Conservation (phyloP, 2,888 invertebrate genomes). For the Bugulina stolonifera region DNA sequence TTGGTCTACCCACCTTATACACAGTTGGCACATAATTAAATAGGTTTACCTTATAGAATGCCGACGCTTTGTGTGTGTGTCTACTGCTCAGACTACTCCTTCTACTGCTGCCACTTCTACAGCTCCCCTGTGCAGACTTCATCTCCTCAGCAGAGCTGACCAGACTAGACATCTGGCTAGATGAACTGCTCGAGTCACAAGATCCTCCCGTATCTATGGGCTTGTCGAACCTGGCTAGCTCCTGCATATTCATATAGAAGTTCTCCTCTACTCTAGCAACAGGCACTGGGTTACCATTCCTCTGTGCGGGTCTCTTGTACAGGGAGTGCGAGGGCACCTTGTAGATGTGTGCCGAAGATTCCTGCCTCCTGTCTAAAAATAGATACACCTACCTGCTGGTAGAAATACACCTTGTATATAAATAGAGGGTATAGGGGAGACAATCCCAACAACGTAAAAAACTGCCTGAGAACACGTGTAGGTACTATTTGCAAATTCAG, state of each 20-base stretch:
- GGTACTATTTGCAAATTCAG: too few species aligned
- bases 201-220: neutral
- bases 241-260: neutral
- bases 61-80: neutral
- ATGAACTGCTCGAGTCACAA: neutral
- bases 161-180: too few species aligned
- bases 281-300: neutral
- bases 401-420: too few species aligned
- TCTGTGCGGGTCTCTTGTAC: neutral
- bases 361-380: too few species aligned
- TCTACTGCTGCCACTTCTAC: neutral
- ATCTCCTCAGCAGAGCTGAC: neutral
- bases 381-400: too few species aligned
- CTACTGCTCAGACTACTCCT: neutral
- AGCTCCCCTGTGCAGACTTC: neutral
- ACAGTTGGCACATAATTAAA: too few species aligned
- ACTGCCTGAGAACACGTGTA: too few species aligned
- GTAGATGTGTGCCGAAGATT: too few species aligned
- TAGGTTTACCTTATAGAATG: neutral
- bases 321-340: slow-evolving; percentile 2
- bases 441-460: too few species aligned
- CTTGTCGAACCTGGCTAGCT: neutral
- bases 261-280: neutral
- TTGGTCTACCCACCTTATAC: too few species aligned
- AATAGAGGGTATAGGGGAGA: too few species aligned